phyloP scores from a whole-genome alignment of 2,113 vertebrate genomes.

The Alectura lathami region DNA sequence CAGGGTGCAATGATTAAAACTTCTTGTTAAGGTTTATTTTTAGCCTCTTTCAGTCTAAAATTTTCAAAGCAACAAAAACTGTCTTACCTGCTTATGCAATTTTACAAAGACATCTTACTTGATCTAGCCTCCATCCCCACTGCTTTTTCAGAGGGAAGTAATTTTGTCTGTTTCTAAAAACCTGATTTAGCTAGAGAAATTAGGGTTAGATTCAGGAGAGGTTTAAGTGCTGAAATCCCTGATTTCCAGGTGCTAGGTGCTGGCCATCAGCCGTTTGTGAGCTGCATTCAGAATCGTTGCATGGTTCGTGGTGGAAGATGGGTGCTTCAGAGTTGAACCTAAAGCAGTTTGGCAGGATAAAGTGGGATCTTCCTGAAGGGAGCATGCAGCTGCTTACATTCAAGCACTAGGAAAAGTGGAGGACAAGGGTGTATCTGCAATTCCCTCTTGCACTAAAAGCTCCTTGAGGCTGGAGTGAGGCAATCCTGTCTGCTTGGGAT shows the following conservation, averaged over 20 bases:
- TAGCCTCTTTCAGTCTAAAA: not conserved
- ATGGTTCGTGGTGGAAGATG: accelerated
- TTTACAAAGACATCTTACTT: not conserved
- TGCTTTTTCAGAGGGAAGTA: not conserved
- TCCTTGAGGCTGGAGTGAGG: constrained; percentile 63
- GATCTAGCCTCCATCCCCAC: not conserved
- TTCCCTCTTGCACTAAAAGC: constrained; percentile 53
- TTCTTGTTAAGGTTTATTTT: not conserved
- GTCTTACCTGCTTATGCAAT: not conserved
- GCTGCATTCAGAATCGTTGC: not conserved
- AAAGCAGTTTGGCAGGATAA: not conserved
- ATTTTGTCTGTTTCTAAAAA: not conserved
- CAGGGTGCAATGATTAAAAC: not conserved
- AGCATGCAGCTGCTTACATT: not conserved
- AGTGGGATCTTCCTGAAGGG: not conserved
- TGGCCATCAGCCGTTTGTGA: not conserved
- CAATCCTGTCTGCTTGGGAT: constrained; percentile 59
- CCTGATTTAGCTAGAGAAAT: not conserved
- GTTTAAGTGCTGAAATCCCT: not conserved
- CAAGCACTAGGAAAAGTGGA: constrained; percentile 30
- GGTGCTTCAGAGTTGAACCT: not conserved
- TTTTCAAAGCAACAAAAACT: constrained; percentile 21
- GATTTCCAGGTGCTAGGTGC: not conserved
- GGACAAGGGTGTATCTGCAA: constrained; percentile 54
- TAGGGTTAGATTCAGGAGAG: not conserved